A percentile compares a stretch with the other conserved stretches of the same genome.
Evolutionary conservation across 1,140 invertebrate species (phyloP).

Genomic region (Drosophila lini): DNA sequence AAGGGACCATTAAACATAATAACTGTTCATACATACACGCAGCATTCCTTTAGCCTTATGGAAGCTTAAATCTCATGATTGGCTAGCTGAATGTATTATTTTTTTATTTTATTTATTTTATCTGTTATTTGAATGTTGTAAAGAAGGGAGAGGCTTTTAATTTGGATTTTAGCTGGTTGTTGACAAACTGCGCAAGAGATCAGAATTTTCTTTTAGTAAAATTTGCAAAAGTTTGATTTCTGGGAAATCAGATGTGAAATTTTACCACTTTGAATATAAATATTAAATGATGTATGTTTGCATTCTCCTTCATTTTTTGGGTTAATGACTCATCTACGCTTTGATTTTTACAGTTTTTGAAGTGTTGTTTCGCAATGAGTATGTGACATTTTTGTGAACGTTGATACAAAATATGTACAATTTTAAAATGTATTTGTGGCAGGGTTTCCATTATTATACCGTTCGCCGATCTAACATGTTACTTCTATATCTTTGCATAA

Average conservation of each 20-base stretch:
- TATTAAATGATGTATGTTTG: conserved; percentile 11
- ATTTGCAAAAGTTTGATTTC: conserved; percentile 42
- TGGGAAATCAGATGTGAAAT: conserved; percentile 51
- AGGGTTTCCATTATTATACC: neutral
- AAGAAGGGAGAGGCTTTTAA: conserved; percentile 54
- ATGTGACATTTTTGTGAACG: conserved; percentile 27
- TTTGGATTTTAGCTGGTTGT: conserved; percentile 68
- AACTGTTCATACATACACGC: conserved; percentile 66
- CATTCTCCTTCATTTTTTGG: conserved; percentile 15
- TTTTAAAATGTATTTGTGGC: neutral
- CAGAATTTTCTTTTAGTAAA: conserved; percentile 78
- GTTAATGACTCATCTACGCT: conserved; percentile 3
- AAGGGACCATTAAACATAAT: conserved; percentile 17
- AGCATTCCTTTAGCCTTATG: conserved; percentile 38
- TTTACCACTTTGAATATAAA: conserved; percentile 81
- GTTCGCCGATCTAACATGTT: conserved; percentile 5
- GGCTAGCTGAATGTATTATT: conserved; percentile 49
- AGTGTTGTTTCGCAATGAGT: conserved; percentile 30
- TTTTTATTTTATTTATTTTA: conserved; percentile 21
- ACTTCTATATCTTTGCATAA: conserved; percentile 14
- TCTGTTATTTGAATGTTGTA: conserved; percentile 44
- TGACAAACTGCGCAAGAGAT: conserved; percentile 80
- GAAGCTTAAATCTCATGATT: conserved; percentile 14
- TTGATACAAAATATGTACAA: conserved; percentile 34
- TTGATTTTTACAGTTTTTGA: conserved; percentile 48